Evolutionary conservation across 2,797 vertebrate genomes (phyloP).

Genomic region (Vireo griseus): DNA sequence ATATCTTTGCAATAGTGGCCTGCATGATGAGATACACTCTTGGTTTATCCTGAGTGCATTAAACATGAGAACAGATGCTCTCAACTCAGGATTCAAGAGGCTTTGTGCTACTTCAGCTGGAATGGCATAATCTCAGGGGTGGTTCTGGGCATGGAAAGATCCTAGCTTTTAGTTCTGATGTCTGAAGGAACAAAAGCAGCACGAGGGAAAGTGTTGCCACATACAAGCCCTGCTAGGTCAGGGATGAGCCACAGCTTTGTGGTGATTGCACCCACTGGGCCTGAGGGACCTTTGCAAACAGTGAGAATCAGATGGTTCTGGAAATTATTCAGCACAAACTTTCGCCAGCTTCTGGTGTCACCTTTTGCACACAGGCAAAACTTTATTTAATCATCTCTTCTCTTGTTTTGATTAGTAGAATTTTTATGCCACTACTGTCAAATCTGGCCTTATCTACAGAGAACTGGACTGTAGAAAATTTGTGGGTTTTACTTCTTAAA

Average conservation of each 20-base stretch:
- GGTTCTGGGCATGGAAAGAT: neutral
- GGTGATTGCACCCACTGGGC: neutral
- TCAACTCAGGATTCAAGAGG: neutral
- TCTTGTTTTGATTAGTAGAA: neutral
- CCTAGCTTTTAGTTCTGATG: neutral
- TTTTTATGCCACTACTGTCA: neutral
- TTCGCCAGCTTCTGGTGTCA: neutral
- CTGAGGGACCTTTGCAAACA: neutral
- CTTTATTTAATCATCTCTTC: neutral
- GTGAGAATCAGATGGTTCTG: neutral
- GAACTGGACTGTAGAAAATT: neutral
- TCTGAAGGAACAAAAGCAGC: neutral
- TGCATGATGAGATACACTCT: neutral
- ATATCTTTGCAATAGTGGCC: neutral
- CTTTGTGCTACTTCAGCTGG: neutral
- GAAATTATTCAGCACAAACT: neutral
- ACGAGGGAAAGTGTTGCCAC: neutral
- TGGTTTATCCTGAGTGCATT: neutral
- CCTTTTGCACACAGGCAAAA: neutral
- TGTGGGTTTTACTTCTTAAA: neutral
- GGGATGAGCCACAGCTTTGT: neutral
- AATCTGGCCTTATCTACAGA: neutral
- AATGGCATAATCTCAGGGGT: neutral
- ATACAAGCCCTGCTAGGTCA: neutral
- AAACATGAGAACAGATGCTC: neutral